Evolutionary conservation across 2,113 vertebrate species (phyloP), one percentile per base, ranked within the genome.

Genomic region (Ptyas mucosa): DNA sequence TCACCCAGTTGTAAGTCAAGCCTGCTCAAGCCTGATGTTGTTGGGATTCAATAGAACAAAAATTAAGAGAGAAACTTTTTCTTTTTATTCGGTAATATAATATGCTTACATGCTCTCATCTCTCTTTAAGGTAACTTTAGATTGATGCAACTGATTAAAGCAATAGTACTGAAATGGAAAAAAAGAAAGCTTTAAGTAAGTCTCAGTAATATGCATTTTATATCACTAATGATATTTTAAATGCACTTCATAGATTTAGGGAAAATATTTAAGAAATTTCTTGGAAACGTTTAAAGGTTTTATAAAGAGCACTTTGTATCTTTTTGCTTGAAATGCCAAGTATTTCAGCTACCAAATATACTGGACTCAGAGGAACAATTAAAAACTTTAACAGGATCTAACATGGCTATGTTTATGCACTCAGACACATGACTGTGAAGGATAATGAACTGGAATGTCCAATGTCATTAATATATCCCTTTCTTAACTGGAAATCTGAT

Each of bases 261-360:
- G 91, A 91, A 94, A 94, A 91, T 90, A 93, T 93, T 95, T 94
- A 90, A 95, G 43, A 54, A 88, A 88, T 92, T 51, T 89, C 64
- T 91, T 85, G 88, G 90, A 90, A 21, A 53, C 51, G 5, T 11
- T 95, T 94, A 92, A 94, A 51, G 52, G 11, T 94, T 95, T 94
- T 89, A 88, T 91, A 94, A 91, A 85, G 53, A 81, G 81, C 26
- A 24, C 39, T 52, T 87, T 95, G 51, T 92, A 81, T 94, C 69
- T 55, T 81, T 91, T 93, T 91, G 52, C 23, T 52, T 89, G 6
- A 46, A 93, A 91, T 10, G 24, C 88, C 90, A 87, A 93, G 34
- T 92, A 57, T 51, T 94, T 87, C 57, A 93, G 88, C 95, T 93
- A 54, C 20, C 46, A 93, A 53, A 88, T 95, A 6, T 46, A n/a